phyloP scores from a whole-genome alignment of 2,888 invertebrate genomes.

The Lasioglossum leucozonium region DNA sequence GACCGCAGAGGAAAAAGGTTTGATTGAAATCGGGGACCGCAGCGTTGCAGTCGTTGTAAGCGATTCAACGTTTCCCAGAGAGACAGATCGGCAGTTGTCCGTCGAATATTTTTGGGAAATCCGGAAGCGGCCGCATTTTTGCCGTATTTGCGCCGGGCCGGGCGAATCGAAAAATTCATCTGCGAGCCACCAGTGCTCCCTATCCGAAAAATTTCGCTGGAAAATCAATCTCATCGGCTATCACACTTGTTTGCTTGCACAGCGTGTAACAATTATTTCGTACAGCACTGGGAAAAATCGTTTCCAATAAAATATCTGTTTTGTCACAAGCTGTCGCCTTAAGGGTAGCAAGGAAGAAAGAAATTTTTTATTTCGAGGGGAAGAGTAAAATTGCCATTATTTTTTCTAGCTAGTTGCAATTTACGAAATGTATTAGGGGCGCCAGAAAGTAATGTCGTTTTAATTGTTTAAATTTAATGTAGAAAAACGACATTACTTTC shows the following conservation, averaged over 20 bases:
- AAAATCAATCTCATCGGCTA: background rate
- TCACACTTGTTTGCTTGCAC: background rate
- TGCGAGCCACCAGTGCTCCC: background rate
- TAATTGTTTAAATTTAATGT: too few species aligned
- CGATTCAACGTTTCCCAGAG: background rate
- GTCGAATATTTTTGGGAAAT: background rate
- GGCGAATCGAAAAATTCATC: background rate
- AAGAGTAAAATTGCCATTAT: too few species aligned
- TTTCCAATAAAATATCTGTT: background rate
- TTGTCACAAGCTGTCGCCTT: too few species aligned
- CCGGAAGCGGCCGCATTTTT: background rate
- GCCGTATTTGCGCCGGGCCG: background rate
- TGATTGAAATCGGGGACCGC: constrained; percentile 14
- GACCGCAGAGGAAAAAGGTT: constrained; percentile 12
- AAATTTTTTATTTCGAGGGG: too few species aligned
- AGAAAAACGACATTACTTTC: too few species aligned
- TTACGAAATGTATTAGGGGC: too few species aligned
- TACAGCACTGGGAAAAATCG: too few species aligned
- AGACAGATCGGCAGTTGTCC: background rate
- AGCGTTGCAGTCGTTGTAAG: background rate
- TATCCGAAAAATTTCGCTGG: background rate
- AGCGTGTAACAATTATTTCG: background rate
- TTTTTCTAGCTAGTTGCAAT: too few species aligned
- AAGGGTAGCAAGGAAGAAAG: too few species aligned
- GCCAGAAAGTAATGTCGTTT: too few species aligned